These are phyloP conservation scores for Brachionus plicatilis DNA, from an alignment of 1,140 invertebrate species.

Conservation along the genomic window DNA sequence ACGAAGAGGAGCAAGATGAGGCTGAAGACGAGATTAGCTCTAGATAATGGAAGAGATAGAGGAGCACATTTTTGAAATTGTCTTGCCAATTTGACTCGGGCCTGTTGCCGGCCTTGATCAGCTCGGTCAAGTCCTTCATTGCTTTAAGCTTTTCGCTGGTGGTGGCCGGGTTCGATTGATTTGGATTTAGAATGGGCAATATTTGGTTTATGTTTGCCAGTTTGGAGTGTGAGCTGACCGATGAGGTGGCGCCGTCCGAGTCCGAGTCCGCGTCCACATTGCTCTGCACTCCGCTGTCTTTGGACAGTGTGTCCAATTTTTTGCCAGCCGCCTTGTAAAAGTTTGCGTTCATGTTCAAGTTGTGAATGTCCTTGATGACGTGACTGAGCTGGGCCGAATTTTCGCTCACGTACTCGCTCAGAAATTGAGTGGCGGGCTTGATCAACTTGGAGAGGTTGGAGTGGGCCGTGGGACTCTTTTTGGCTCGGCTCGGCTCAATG, in stretches of 20 bases:
- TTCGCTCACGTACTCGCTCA: slow-evolving; percentile 48
- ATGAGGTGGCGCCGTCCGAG: slow-evolving; percentile 58
- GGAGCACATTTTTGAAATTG: slow-evolving; percentile 65
- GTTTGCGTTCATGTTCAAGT: slow-evolving; percentile 68
- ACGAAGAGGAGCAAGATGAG: slow-evolving; percentile 43
- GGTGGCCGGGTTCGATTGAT: slow-evolving; percentile 45
- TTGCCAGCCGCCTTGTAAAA: slow-evolving; percentile 46
- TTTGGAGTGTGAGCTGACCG: slow-evolving; percentile 58
- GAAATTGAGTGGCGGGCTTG: background rate
- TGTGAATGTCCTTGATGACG: slow-evolving; percentile 84
- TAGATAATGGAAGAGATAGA: slow-evolving; percentile 68
- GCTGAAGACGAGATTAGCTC: slow-evolving; percentile 56
- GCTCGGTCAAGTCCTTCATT: slow-evolving; percentile 26
- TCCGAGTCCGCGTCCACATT: slow-evolving; percentile 17
- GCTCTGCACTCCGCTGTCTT: slow-evolving; percentile 78
- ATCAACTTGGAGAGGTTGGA: slow-evolving; percentile 36
- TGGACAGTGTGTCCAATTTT: slow-evolving; percentile 72
- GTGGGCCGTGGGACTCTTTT: slow-evolving; percentile 45
- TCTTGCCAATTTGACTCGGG: slow-evolving; percentile 32
- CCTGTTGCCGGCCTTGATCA: slow-evolving; percentile 21
- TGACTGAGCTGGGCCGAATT: slow-evolving; percentile 70
- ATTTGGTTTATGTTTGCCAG: background rate
- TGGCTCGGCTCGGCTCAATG: slow-evolving; percentile 42
- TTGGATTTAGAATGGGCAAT: background rate
- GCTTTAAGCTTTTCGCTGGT: slow-evolving; percentile 36